Percentiles rank a stretch among this genome's conserved stretches.
Evolutionary conservation across 2,113 vertebrate species (phyloP).

Genomic region (Arvicanthis niloticus): DNA sequence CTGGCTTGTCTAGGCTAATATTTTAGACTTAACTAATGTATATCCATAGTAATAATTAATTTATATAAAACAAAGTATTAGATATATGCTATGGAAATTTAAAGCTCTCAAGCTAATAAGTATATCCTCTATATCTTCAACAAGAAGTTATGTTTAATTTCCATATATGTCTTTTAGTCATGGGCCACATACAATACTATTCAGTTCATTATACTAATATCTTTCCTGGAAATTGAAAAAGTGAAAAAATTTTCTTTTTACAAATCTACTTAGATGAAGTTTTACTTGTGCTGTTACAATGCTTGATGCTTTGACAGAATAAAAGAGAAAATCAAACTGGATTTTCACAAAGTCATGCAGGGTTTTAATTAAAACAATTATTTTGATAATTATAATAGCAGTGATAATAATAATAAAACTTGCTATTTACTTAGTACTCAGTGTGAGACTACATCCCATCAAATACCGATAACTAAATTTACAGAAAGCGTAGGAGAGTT

Average conservation of each 20-base stretch:
- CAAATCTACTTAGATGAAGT: not conserved
- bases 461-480: not conserved
- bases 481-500: not conserved
- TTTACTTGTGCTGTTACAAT: not conserved
- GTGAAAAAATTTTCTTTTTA: not conserved
- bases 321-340: not conserved
- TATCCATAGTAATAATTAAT: not conserved
- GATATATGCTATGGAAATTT: not conserved
- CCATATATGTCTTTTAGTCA: not conserved
- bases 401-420: not conserved
- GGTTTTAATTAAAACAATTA: constrained; percentile 29
- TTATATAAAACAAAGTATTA: constrained; percentile 3
- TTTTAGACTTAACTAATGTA: not conserved
- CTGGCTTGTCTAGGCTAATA: not conserved
- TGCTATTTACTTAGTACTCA: not conserved
- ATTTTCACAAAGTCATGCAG: not conserved
- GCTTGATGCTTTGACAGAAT: not conserved
- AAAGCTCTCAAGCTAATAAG: not conserved
- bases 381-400: constrained; percentile 5
- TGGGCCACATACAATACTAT: not conserved
- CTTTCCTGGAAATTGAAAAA: not conserved
- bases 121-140: not conserved
- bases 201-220: not conserved
- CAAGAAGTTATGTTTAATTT: not conserved
- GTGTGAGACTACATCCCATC: not conserved